These are phyloP conservation scores for Machimus atricapillus DNA, from an alignment of 2,888 invertebrate genomes.

Conservation along the genomic window DNA sequence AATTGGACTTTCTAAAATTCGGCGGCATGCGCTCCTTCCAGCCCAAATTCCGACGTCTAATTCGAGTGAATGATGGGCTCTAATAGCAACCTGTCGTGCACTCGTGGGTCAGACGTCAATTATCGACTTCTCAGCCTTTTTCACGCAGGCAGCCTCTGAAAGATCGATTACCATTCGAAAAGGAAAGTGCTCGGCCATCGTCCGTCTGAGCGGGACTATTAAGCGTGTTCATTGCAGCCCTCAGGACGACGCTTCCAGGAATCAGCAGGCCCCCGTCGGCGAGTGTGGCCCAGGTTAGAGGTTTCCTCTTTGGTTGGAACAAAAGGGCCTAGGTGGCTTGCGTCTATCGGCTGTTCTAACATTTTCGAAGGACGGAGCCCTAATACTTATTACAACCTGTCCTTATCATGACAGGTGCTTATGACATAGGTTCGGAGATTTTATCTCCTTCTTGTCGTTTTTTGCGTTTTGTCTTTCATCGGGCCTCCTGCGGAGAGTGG, in stretches of 20 bases:
- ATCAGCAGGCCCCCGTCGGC: neutral
- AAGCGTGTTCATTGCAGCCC: neutral
- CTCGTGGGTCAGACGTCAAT: neutral
- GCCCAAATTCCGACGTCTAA: neutral
- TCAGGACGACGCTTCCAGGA: slow-evolving; percentile 5
- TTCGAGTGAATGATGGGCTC: neutral
- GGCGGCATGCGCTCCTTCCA: neutral
- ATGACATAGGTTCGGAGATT: slow-evolving; percentile 18
- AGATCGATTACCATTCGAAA: slow-evolving; percentile 1
- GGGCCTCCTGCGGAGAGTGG: neutral
- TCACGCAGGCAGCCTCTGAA: neutral
- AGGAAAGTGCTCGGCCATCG: neutral
- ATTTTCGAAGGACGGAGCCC: neutral
- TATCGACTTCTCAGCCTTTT: slow-evolving; percentile 6
- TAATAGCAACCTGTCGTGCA: neutral
- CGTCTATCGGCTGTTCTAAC: neutral
- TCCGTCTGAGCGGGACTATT: neutral
- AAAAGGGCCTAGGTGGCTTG: neutral
- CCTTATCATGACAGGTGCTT: neutral
- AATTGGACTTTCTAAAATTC: neutral
- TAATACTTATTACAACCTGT: slow-evolving; percentile 11
- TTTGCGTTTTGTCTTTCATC: neutral
- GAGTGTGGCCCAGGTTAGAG: neutral
- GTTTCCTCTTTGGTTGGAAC: neutral
- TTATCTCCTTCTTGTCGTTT: neutral